A percentile compares a stretch with the other conserved stretches of the same genome.
Conservation (phyloP, 2,797 vertebrate species). For the Coccyzus lansbergi region DNA sequence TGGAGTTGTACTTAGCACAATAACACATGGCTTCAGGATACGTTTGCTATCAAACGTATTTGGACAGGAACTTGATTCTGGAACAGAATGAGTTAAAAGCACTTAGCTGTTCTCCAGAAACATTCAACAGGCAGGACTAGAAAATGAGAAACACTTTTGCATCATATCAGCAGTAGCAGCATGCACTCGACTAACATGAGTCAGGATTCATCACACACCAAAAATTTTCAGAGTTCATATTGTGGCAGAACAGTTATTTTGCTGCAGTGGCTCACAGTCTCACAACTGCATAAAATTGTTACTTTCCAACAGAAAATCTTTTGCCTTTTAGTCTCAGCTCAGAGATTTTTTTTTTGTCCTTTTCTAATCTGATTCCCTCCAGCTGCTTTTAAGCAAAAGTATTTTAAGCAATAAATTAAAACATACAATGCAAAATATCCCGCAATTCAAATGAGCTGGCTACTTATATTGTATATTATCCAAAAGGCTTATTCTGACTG, state of each 20-base stretch:
- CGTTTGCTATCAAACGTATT: neutral
- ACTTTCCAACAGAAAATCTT: neutral
- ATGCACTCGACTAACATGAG: neutral
- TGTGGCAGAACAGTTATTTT: neutral
- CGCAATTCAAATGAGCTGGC: neutral
- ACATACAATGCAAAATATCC: neutral
- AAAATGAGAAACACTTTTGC: neutral
- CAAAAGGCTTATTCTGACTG: neutral
- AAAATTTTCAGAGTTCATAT: neutral
- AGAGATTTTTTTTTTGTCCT: rapidly evolving
- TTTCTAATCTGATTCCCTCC: neutral
- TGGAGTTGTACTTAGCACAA: neutral
- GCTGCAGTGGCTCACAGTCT: neutral
- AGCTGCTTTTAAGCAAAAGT: neutral
- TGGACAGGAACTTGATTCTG: neutral
- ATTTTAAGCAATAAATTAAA: slow-evolving; percentile 23
- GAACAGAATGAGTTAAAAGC: neutral
- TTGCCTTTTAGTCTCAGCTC: neutral
- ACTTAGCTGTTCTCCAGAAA: neutral
- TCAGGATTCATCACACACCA: neutral
- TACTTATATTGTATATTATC: neutral
- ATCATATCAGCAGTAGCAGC: neutral
- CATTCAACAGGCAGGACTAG: neutral
- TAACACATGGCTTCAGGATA: neutral
- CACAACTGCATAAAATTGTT: neutral